These are phyloP conservation scores for Pachypeltis micranthus DNA, from an alignment of 1,140 invertebrate genomes.

Conservation along the genomic window DNA sequence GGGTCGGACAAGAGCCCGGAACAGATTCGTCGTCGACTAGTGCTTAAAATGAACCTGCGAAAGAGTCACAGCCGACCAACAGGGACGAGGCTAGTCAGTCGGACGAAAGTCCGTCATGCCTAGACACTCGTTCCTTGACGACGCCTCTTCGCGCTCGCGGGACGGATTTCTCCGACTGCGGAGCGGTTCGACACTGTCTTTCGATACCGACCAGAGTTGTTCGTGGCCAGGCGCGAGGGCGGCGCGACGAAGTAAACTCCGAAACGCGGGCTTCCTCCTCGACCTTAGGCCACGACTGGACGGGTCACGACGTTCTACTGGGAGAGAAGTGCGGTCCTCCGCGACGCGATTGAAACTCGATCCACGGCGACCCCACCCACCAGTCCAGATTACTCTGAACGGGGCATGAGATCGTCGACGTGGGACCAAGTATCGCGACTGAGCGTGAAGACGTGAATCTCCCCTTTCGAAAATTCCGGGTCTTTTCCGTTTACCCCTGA, in stretches of 20 bases:
- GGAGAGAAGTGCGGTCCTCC: conserved; percentile 17
- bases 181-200: conserved; percentile 20
- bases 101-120: too few species aligned
- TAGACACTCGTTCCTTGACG: too few species aligned
- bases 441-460: neutral
- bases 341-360: neutral
- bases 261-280: conserved; percentile 29
- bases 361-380: conserved; percentile 2
- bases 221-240: neutral
- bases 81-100: too few species aligned
- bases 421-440: conserved; percentile 29
- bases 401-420: conserved; percentile 18
- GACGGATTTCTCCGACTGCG: neutral
- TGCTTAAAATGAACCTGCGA: too few species aligned
- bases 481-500: conserved; percentile 51
- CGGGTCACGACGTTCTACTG: conserved; percentile 37
- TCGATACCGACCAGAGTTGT: conserved; percentile 13
- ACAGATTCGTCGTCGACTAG: too few species aligned
- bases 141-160: neutral
- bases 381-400: neutral
- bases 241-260: conserved; percentile 28
- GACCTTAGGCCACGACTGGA: conserved; percentile 30
- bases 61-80: too few species aligned
- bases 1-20: too few species aligned
- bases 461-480: conserved; percentile 22